Evolutionary conservation across 2,797 vertebrate species (phyloP), one percentile per base, ranked within the genome.

Genomic region (Sardinella longiceps): DNA sequence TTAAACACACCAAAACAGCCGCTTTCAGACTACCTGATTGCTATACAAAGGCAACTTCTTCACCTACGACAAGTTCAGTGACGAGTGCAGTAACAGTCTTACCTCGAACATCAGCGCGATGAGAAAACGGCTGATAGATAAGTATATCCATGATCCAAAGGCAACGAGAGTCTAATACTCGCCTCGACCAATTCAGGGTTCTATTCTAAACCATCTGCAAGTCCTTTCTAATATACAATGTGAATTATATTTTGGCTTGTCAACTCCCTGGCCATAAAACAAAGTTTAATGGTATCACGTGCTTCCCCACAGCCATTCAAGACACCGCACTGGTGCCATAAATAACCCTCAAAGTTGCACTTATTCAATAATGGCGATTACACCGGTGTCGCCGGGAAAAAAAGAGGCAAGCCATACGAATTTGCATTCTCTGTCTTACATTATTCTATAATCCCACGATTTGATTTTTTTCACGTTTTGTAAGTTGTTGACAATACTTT

Each of bases 201-300:
- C 95, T 93, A 96, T 96, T 96, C 95, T 94, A 94, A 94, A 96
- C 96, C 97, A 97, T 99, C 98, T 98, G 97, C 96, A 97, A 95
- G 96, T 95, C 94, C 96, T 96, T 96, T 97, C 97, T 98, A 98
- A 98, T 99, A 98, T 97, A 99, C 98, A 97, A 97, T 98, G 98
- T 98, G 97, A 98, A 99, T 99, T 99, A 99, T 99, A 98, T 99
- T 99, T 99, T 99, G 98, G 97, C 98, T 98, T 98, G 98, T 99
- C 98, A 99, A 98, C 97, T 98, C 97, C 96, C 95, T 93, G 96
- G 97, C 96, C 98, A 99, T 99, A 99, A 99, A 99, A 99, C 98
- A 99, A 99, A 99, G 96, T 99, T 99, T 99, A 99, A 99, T 99
- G 98, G 97, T 96, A 94, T 99, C 98, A 99, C 98, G 98, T 99